Evolutionary conservation across 92 coral and sea anemone species (phyloP).

Genomic region (Diadumene lineata): DNA sequence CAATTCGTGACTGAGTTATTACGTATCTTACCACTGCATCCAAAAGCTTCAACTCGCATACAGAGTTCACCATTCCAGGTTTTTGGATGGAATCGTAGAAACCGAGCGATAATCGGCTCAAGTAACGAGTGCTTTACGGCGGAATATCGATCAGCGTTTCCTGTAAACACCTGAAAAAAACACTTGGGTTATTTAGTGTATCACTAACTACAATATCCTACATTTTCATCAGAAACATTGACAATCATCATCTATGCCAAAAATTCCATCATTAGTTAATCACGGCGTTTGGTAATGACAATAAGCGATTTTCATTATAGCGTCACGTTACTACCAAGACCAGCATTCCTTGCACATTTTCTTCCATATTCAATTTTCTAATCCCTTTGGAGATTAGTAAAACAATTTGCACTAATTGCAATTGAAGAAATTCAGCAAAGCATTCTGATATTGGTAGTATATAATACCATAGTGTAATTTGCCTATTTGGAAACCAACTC

Average conservation of each 20-base stretch:
- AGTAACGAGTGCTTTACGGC: constrained; percentile 38
- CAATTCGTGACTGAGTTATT: not conserved
- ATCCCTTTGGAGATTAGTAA: no score
- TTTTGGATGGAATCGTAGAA: constrained; percentile 46
- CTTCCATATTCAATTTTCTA: no score
- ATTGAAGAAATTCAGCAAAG: no score
- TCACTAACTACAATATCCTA: not conserved
- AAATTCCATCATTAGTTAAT: no score
- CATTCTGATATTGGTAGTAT: not conserved
- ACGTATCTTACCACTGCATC: constrained; percentile 18
- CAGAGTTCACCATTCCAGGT: constrained; percentile 54
- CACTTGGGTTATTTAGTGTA: not conserved
- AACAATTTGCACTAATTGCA: no score
- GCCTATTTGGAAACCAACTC: no score
- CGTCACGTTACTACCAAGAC: no score
- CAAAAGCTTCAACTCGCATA: constrained; percentile 45
- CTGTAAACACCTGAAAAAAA: constrained; percentile 37
- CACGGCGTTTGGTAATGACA: no score
- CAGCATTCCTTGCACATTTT: no score
- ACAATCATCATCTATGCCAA: not conserved
- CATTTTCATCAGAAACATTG: not conserved
- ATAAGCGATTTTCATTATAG: no score
- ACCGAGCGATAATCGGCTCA: constrained; percentile 36
- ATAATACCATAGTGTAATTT: not conserved
- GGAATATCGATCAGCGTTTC: constrained; percentile 44